phyloP scores from a whole-genome alignment of 92 coral and sea anemone genomes.

The Heteractis magnifica region DNA sequence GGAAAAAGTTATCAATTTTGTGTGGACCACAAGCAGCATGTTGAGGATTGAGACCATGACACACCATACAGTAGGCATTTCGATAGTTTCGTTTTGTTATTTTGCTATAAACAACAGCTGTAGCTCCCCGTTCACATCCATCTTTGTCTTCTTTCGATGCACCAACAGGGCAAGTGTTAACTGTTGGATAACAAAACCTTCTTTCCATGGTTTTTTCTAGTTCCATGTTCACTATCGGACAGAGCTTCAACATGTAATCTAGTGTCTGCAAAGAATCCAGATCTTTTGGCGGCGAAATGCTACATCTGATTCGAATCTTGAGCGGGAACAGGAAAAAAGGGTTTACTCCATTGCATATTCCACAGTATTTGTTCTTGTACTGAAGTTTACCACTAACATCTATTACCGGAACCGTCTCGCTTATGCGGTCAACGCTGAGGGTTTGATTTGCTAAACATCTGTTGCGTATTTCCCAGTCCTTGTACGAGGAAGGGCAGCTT shows the following conservation, averaged over 20 bases:
- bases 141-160: constrained; percentile 25
- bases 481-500: constrained; percentile 41
- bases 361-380: constrained; percentile 68
- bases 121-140: constrained; percentile 45
- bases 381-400: not conserved
- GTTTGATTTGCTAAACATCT: constrained; percentile 13
- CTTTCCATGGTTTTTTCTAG: not conserved
- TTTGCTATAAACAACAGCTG: constrained; percentile 31
- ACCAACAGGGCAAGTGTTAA: constrained; percentile 49
- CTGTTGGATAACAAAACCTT: constrained; percentile 57
- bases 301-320: constrained; percentile 56
- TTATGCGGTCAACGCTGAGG: constrained; percentile 14
- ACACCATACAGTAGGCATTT: constrained; percentile 59
- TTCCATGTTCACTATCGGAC: constrained; percentile 36
- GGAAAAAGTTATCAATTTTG: constrained; percentile 25
- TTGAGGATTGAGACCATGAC: constrained; percentile 40
- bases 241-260: constrained; percentile 62
- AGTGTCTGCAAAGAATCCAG: constrained; percentile 35
- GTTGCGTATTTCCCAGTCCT: not conserved
- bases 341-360: constrained; percentile 31
- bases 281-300: constrained; percentile 48
- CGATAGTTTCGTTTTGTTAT: constrained; percentile 34
- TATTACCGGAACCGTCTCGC: constrained; percentile 61
- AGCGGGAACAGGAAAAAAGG: not conserved
- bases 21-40: constrained; percentile 61